Conservation (phyloP, 1,140 invertebrate species). For the Caerostris darwini region DNA sequence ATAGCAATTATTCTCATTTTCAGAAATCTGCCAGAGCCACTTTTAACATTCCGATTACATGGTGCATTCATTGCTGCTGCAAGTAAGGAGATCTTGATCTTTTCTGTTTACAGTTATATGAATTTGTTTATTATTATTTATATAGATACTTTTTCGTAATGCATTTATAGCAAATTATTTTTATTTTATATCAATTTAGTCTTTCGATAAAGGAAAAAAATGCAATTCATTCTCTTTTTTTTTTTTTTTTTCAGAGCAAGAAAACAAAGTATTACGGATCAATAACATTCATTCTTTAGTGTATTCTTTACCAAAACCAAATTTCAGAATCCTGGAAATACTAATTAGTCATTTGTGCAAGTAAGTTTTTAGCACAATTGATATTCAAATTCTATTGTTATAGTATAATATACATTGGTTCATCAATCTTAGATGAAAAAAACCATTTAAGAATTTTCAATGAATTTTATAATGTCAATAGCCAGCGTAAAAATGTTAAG, state of each 20-base stretch:
- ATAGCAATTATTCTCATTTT: neutral
- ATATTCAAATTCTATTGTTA: too few species aligned
- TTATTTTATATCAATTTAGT: neutral
- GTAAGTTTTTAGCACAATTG: slow-evolving; percentile 83
- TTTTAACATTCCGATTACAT: slow-evolving; percentile 96
- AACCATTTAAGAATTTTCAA: too few species aligned
- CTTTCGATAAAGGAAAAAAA: too few species aligned
- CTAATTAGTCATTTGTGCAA: slow-evolving; percentile 93
- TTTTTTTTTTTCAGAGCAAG: slow-evolving; percentile 87
- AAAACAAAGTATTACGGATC: slow-evolving; percentile 88
- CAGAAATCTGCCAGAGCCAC: slow-evolving; percentile 94
- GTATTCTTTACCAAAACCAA: slow-evolving; percentile 91
- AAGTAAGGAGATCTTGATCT: slow-evolving; percentile 86
- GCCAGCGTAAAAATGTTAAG: too few species aligned
- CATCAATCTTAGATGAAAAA: too few species aligned
- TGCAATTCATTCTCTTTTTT: neutral
- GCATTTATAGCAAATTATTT: neutral
- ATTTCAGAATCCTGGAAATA: slow-evolving; percentile 93
- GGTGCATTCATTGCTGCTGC: slow-evolving; percentile 95
- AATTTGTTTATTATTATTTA: neutral
- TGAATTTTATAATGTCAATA: too few species aligned
- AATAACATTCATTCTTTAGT: slow-evolving; percentile 93
- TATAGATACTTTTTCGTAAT: neutral
- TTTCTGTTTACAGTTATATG: neutral
- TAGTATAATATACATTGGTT: too few species aligned